phyloP scores from a whole-genome alignment of 2,888 invertebrate genomes.

The Synergus gifuensis region DNA sequence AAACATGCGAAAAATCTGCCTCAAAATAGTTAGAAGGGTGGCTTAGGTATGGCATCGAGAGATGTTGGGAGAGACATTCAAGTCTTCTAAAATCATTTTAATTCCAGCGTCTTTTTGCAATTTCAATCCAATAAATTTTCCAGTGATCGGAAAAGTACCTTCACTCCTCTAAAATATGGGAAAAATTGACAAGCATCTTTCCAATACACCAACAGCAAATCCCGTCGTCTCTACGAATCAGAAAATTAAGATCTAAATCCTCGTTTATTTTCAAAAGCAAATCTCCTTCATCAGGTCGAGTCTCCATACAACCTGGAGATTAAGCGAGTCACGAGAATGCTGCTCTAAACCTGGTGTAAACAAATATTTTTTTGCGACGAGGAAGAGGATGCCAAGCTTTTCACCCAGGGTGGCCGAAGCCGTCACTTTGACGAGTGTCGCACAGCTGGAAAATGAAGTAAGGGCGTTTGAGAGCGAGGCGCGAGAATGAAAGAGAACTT shows the following conservation, averaged over 20 bases:
- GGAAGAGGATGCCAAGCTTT: constrained; percentile 10
- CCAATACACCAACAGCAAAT: neutral
- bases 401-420: constrained; percentile 71
- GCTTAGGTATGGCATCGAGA: no score
- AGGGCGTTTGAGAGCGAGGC: constrained; percentile 53
- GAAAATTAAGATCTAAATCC: constrained; percentile 15
- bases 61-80: no score
- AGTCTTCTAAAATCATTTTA: no score
- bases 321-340: constrained; percentile 13
- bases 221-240: neutral
- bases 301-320: neutral
- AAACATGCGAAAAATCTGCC: no score
- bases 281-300: neutral
- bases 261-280: constrained; percentile 14
- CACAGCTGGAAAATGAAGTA: constrained; percentile 73
- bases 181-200: neutral
- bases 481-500: constrained; percentile 51
- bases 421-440: constrained; percentile 74
- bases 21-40: no score
- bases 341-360: constrained; percentile 35
- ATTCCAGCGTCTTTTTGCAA: no score
- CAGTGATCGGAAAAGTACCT: no score
- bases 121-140: no score
- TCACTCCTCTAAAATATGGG: neutral
- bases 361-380: constrained; percentile 31